Conservation (phyloP, 2,888 invertebrate genomes). For the Eumerus sabulonum region DNA sequence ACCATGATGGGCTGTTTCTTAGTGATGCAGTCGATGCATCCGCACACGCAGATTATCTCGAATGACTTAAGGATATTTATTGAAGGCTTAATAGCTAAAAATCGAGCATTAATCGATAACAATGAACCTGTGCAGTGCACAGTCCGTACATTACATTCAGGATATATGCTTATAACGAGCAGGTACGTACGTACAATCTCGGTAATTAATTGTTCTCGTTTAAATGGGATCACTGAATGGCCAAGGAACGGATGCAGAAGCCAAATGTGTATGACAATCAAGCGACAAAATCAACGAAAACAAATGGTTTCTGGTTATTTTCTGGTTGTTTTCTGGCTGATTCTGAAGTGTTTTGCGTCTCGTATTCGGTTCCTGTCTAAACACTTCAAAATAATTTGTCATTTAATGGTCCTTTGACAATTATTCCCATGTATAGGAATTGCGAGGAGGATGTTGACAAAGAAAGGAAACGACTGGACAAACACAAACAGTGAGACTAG, state of each 20-base stretch:
- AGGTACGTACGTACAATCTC: constrained; percentile 31
- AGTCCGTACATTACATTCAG: constrained; percentile 47
- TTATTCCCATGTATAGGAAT: constrained; percentile 31
- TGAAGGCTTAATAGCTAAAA: constrained; percentile 63
- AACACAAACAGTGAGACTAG: constrained; percentile 29
- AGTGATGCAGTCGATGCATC: constrained; percentile 53
- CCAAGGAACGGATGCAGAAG: constrained; percentile 28
- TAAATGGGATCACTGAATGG: constrained; percentile 1
- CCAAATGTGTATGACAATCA: constrained; percentile 43
- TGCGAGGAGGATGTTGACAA: neutral
- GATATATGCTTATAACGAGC: constrained; percentile 61
- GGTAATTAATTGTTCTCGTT: constrained; percentile 53
- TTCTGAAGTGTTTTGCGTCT: constrained; percentile 18
- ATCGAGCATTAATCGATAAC: constrained; percentile 64
- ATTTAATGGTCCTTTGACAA: constrained; percentile 70
- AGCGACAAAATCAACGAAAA: constrained; percentile 11
- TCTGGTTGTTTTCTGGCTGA: constrained; percentile 1
- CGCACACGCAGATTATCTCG: constrained; percentile 61
- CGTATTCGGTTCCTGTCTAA: constrained; percentile 73
- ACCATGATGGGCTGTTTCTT: too few relatives aligned
- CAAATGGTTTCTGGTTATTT: constrained; percentile 21
- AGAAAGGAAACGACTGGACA: constrained; percentile 11
- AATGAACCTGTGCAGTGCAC: constrained; percentile 18
- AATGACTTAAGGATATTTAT: constrained; percentile 68
- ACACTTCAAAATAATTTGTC: constrained; percentile 78